A percentile compares a stretch with the other conserved stretches of the same genome.
Conservation (phyloP, 2,113 vertebrate genomes). For the Cyprinodon tularosa region DNA sequence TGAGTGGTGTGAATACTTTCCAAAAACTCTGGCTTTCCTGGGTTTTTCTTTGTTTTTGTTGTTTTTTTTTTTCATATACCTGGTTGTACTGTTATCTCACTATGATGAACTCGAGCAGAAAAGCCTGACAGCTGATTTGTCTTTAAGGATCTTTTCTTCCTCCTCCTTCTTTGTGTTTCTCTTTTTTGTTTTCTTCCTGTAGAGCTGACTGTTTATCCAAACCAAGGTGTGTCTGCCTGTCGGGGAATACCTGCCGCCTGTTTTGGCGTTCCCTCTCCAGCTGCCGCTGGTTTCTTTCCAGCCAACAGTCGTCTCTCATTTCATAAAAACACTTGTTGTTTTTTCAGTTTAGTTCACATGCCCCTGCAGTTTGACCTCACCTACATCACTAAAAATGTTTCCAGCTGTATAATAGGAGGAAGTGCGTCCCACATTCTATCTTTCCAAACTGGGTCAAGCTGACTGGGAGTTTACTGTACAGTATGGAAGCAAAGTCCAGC, state of each 20-base stretch:
- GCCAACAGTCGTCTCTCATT: neutral
- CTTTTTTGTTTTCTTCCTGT: constrained; percentile 14
- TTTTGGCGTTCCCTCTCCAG: constrained; percentile 19
- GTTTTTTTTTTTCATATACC: too few relatives aligned
- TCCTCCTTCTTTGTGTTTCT: constrained; percentile 17
- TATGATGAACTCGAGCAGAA: constrained; percentile 6
- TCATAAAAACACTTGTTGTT: neutral
- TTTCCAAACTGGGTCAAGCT: constrained; percentile 71
- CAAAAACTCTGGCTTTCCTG: too few relatives aligned
- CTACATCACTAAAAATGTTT: constrained; percentile 69
- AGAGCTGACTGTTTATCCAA: constrained; percentile 41
- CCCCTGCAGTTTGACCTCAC: constrained; percentile 52
- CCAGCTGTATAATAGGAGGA: constrained; percentile 67
- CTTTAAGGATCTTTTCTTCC: constrained; percentile 5
- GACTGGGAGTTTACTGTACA: constrained; percentile 57
- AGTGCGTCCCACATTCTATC: constrained; percentile 60
- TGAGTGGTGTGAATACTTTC: too few relatives aligned
- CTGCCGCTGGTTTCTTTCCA: constrained; percentile 14
- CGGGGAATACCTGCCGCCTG: constrained; percentile 36
- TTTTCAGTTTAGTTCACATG: neutral
- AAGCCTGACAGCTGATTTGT: constrained; percentile 5
- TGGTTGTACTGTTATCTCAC: neutral
- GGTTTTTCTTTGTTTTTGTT: too few relatives aligned
- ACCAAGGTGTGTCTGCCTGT: constrained; percentile 49
- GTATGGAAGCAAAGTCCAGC: constrained; percentile 44